Base-by-base conservation (phyloP, 2,888 invertebrate genomes). In the Folsomia manolachei region DNA sequence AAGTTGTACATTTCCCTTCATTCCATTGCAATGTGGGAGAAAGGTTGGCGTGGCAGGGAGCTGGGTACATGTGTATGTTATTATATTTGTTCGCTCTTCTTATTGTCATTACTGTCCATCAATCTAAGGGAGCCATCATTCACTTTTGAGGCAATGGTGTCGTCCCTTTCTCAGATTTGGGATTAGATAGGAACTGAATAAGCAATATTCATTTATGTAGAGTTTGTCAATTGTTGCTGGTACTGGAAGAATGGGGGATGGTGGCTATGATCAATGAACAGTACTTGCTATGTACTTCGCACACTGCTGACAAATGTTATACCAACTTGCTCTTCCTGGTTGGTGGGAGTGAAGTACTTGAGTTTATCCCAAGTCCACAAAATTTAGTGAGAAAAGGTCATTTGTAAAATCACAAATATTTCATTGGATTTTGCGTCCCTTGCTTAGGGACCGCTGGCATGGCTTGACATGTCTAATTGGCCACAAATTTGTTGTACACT, bases 331-430 rank as follows among this genome's bases (percentile, higher is more conserved):
- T n/a, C n/a, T n/a, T n/a, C n/a, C n/a, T n/a, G n/a, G n/a, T 56
- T 56, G 7, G 65, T 39, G 52, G 65, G 65, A 66, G 65, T 66
- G 25, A 19, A 66, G 39, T 39, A 27, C 27, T 11, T n/a, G 2
- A 52, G 19, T 52, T 27, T 2, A 25, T 27, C 23, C 65, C 52
- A 21, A 66, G 65, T 51, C 27, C 64, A n/a, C 64, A 24, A 26
- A 25, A 27, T 66, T 18, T 14, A 52, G 65, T 66, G 52, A 21
- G 65, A 66, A 66, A 66, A 66, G 65, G 65, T 66, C 65, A 66
- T 51, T 66, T 66, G 24, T 25, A 63, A 63, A 25, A 23, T 56
- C 56, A 56, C 7, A 18, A 14, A n/a, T 56, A 56, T 19, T 56
- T 39, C 4, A n/a, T n/a, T n/a, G n/a, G n/a, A n/a, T n/a, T n/a